Conservation (phyloP, 2,888 invertebrate genomes). For the Melolontha melolontha region DNA sequence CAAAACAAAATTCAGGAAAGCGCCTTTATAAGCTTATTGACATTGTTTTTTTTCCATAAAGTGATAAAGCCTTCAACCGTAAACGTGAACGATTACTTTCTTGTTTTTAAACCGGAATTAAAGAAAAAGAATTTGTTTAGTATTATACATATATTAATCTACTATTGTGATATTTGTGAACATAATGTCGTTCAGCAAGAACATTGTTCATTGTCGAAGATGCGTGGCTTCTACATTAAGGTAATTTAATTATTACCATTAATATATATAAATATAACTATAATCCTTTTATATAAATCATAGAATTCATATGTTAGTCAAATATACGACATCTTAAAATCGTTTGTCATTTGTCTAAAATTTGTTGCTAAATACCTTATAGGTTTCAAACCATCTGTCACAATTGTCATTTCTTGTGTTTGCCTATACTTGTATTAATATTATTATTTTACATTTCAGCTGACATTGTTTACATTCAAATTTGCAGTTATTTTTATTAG, state of each 20-base stretch:
- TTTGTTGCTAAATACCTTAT: too few species aligned
- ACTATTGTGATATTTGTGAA: not conserved
- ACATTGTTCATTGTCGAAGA: slow-evolving; percentile 59
- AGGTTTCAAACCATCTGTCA: too few species aligned
- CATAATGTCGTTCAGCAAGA: slow-evolving; percentile 62
- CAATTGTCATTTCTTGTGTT: too few species aligned
- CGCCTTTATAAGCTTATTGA: slow-evolving; percentile 6
- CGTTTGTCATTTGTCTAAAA: too few species aligned
- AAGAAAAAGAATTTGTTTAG: not conserved
- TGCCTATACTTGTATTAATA: too few species aligned
- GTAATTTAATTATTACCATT: slow-evolving; percentile 41
- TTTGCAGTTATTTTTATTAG: slow-evolving; percentile 24
- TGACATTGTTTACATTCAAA: slow-evolving; percentile 21
- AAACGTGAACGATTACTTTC: not conserved
- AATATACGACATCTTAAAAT: too few species aligned
- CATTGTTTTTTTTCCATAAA: slow-evolving; percentile 5
- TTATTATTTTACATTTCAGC: slow-evolving; percentile 3
- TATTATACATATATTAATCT: not conserved
- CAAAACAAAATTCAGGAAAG: not conserved
- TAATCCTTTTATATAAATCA: too few species aligned
- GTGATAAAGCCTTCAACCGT: not conserved
- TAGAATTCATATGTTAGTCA: too few species aligned
- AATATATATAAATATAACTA: too few species aligned
- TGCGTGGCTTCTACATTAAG: slow-evolving; percentile 59
- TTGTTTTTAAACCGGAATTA: not conserved